Percentiles rank a stretch among this genome's conserved stretches.
These are phyloP conservation scores for Trididemnum clinides DNA, from an alignment of 23 tunicate species.

Conservation along the genomic window DNA sequence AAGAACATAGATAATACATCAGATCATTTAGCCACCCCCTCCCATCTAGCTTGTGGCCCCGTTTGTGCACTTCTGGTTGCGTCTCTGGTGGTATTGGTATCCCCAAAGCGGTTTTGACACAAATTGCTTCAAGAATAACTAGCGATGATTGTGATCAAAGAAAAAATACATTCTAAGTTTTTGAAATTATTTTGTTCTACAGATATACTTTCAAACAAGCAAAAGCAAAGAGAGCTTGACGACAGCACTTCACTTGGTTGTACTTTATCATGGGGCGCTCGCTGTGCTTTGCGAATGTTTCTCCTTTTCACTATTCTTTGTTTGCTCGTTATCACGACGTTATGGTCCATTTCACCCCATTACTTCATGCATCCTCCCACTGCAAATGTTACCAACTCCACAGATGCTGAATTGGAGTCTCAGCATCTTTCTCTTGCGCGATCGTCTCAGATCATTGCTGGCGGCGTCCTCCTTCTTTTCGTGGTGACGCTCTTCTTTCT, in stretches of 20 bases:
- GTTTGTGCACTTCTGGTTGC: too few relatives aligned
- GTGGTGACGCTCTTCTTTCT: not conserved
- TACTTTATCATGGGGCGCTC: not conserved
- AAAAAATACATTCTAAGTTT: too few relatives aligned
- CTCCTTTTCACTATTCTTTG: not conserved
- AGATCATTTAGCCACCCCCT: too few relatives aligned
- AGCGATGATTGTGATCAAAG: too few relatives aligned
- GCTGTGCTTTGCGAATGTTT: not conserved
- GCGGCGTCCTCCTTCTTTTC: not conserved
- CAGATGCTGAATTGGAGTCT: not conserved
- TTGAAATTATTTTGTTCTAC: not conserved
- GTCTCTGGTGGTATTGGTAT: too few relatives aligned
- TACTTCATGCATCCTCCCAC: not conserved
- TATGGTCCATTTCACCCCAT: not conserved
- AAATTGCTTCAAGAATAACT: too few relatives aligned
- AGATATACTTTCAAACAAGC: not conserved
- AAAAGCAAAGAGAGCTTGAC: not conserved
- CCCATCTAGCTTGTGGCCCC: too few relatives aligned
- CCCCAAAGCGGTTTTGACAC: too few relatives aligned
- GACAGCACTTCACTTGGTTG: not conserved
- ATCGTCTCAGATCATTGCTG: not conserved
- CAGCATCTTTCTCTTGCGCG: not conserved
- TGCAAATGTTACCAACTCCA: not conserved
- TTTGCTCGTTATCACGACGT: not conserved
- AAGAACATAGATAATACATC: too few relatives aligned